These are phyloP conservation scores for Elgaria multicarinata DNA, from an alignment of 2,113 vertebrate species.

Conservation along the genomic window DNA sequence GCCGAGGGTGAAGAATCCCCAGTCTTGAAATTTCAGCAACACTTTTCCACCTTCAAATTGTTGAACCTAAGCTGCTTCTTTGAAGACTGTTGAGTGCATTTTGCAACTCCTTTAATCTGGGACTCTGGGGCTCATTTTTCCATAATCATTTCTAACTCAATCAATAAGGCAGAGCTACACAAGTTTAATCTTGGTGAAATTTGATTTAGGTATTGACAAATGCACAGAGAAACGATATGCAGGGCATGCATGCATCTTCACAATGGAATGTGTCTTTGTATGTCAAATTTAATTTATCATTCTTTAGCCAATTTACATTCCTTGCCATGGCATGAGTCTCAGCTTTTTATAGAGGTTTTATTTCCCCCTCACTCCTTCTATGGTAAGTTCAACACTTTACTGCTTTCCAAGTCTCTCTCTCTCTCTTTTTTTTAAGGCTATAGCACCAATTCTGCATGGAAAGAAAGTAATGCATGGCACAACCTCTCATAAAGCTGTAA, in stretches of 20 bases:
- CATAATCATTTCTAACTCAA: slow-evolving; percentile 73
- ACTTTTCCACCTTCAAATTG: slow-evolving; percentile 28
- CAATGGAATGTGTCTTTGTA: slow-evolving; percentile 18
- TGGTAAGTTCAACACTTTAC: not conserved
- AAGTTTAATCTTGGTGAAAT: slow-evolving; percentile 73
- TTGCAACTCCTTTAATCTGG: slow-evolving; percentile 68
- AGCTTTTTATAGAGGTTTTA: not conserved
- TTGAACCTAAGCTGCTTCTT: slow-evolving; percentile 62
- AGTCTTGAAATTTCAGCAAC: slow-evolving; percentile 45
- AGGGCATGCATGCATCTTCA: slow-evolving; percentile 39
- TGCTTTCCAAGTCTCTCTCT: not conserved
- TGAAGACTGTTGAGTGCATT: slow-evolving; percentile 64
- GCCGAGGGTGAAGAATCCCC: slow-evolving; percentile 60
- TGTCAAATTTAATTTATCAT: slow-evolving; percentile 27
- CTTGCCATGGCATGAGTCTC: not conserved
- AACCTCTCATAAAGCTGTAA: not conserved
- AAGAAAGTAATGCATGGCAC: too few relatives aligned
- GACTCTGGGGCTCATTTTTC: slow-evolving; percentile 66
- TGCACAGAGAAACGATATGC: slow-evolving; percentile 48
- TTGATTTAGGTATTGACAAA: slow-evolving; percentile 75
- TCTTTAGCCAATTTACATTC: slow-evolving; percentile 25
- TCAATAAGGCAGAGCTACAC: slow-evolving; percentile 70
- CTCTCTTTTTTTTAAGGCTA: not conserved
- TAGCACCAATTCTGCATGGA: too few relatives aligned
- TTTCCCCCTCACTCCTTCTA: not conserved